Base-by-base conservation (phyloP, 2,888 invertebrate genomes). In the Cryptocheilus praepositus region DNA sequence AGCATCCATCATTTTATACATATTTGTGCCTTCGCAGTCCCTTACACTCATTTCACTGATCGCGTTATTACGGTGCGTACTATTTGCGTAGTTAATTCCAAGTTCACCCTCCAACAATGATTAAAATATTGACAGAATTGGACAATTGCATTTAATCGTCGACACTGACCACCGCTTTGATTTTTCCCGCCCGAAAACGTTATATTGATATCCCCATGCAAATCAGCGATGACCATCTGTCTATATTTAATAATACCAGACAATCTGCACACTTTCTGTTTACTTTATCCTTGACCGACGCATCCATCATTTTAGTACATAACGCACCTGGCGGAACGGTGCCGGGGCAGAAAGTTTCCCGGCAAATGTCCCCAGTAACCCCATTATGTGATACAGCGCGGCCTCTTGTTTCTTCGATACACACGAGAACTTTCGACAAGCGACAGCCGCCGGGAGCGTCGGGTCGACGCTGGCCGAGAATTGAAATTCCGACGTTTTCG, bases 301-400 rank as follows among this genome's bases (percentile, higher is more conserved):
- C 45, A 7, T n/a, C n/a, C n/a, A n/a, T n/a, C n/a, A n/a, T n/a
- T n/a, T n/a, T n/a, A n/a, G n/a, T n/a, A n/a, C n/a, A n/a, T n/a
- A 25, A n/a, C 46, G 22, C 58, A 19, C 49, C 58, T 53, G 15
- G 53, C 16, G 45, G 49, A 28, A 49, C 25, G n/a, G 11, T 16
- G n/a, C 44, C 15, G 25, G 19, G 25, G 15, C 49, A n/a, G 58
- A 59, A 59, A 59, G 49, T 18, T 59, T 59, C 46, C 11, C 58
- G 13, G 45, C 44, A 59, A 59, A 46, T 46, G 45, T 59, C 19
- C 49, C 58, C 8, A 49, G 22, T 59, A 59, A 59, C 58, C 58
- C 58, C 46, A 49, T 59, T 57, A 44, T 57, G 45, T 57, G 44
- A 45, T 57, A 45, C 45, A 49, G 16, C 49, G 49, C 5, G 49